phyloP scores from a whole-genome alignment of 53 echinoderm and acorn worm genomes.

The Echinometra lucunter region DNA sequence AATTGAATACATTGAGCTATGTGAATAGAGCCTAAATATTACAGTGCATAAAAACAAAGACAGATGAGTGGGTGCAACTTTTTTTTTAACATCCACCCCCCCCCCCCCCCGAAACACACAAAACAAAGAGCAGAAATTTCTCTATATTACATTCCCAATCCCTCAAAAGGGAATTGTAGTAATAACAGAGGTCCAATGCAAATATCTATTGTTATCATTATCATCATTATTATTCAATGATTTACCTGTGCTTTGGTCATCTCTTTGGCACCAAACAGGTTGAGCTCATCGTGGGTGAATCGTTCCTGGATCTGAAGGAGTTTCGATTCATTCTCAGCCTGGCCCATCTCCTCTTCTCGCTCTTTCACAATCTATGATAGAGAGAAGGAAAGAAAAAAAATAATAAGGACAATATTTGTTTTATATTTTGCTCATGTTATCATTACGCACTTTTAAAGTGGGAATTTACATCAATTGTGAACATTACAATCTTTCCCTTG shows the following conservation, averaged over 20 bases:
- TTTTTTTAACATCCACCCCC: no score
- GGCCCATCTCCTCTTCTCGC: constrained; percentile 84
- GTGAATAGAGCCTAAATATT: not conserved
- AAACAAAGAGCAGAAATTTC: no score
- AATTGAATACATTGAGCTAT: not conserved
- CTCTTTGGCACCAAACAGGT: constrained; percentile 80
- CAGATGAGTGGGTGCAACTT: no score
- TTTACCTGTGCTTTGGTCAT: constrained; percentile 82
- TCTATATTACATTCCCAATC: no score
- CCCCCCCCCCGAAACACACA: no score
- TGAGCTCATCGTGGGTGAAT: constrained; percentile 91
- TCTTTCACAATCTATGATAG: constrained; percentile 94
- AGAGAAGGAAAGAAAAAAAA: not conserved
- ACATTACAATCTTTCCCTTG: not conserved
- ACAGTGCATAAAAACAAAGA: no score
- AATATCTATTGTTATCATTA: no score
- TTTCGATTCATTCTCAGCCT: constrained; percentile 86
- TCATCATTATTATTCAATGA: no score
- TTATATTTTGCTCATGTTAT: not conserved
- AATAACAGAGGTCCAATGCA: no score
- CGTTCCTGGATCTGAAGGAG: constrained; percentile 94
- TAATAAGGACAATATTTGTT: not conserved
- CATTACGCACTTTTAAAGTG: not conserved
- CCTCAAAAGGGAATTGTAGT: no score
- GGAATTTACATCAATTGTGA: no score